Evolutionary conservation across 2,113 vertebrate genomes (phyloP), one percentile per base, ranked within the genome.

Genomic region (Orthonyx spaldingii): DNA sequence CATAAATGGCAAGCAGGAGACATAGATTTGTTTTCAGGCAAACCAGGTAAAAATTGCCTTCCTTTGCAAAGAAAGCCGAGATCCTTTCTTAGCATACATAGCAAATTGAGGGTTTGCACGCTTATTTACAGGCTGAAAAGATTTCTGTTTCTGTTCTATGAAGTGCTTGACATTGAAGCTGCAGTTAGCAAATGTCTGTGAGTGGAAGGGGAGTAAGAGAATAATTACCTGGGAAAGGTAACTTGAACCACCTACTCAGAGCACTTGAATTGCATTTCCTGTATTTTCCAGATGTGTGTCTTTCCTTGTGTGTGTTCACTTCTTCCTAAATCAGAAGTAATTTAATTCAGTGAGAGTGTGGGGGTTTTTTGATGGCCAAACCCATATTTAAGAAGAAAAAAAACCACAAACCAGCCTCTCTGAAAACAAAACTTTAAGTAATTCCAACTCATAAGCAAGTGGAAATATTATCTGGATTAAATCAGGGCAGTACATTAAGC

Each of bases 211-310:
- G 16, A 89, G 32, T 41, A 76, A 69, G 39, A 89, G 74, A 94
- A 72, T 89, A 91, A 92, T 91, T 95, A 94, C 78, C 78, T 95
- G 91, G 87, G 87, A 91, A 96, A 95, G 95, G 95, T 94, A 95
- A 96, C 57, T 72, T 69, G 84, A 97, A 60, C 87, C 70, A 49
- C 49, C 53, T 82, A 82, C 65, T 79, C 70, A 47, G 53, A 94
- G 61, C n/a, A 50, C 84, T 89, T 95, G 61, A 84, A 89, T 39
- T 89, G 81, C 90, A 87, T 95, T 94, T 95, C 93, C 94, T 94
- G 95, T 69, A 4, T 84, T 93, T 97, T 82, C 77, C 93, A 94
- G 93, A 96, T 92, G 84, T 55, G 33, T 75, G 80, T 91, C 65
- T 94, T 82, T 87, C 30, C 70, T 49, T 82, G 60, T 87, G 63